These are phyloP conservation scores for Doryteuthis pealeii DNA, from an alignment of 1,140 invertebrate genomes.

Conservation along the genomic window DNA sequence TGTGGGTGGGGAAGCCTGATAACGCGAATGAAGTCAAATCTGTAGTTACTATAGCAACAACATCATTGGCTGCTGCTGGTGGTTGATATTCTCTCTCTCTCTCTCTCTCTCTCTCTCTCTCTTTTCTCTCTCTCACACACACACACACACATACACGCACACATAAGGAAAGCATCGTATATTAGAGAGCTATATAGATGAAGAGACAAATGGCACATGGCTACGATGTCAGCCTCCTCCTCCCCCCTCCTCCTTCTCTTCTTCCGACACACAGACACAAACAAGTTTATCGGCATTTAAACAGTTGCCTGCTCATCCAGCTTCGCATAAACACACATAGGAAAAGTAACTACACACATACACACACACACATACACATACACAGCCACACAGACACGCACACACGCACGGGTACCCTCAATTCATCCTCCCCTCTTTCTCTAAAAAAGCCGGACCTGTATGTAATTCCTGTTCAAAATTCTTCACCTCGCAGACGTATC, in stretches of 20 bases:
- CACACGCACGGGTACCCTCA: background rate
- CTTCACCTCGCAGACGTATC: no score
- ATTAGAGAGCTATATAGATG: background rate
- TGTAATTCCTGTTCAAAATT: background rate
- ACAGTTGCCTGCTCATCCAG: background rate
- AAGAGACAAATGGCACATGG: background rate
- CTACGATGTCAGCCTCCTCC: no score
- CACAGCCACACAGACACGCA: conserved; percentile 11
- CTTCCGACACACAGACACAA: background rate
- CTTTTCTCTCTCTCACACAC: no score
- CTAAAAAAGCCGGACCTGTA: background rate
- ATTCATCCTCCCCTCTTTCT: background rate
- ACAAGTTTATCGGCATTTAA: background rate
- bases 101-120: no score
- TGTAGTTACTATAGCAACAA: no score
- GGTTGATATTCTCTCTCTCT: no score
- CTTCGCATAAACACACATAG: conserved; percentile 6
- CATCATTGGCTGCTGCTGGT: no score
- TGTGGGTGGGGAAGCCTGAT: no score
- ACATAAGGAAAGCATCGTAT: background rate
- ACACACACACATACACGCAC: background rate
- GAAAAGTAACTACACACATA: background rate
- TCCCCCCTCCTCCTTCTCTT: background rate
- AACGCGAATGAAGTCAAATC: no score
- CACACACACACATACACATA: conserved; percentile 8